These are phyloP conservation scores for Poeciliopsis turneri DNA, from an alignment of 2,797 vertebrate genomes.

Conservation along the genomic window DNA sequence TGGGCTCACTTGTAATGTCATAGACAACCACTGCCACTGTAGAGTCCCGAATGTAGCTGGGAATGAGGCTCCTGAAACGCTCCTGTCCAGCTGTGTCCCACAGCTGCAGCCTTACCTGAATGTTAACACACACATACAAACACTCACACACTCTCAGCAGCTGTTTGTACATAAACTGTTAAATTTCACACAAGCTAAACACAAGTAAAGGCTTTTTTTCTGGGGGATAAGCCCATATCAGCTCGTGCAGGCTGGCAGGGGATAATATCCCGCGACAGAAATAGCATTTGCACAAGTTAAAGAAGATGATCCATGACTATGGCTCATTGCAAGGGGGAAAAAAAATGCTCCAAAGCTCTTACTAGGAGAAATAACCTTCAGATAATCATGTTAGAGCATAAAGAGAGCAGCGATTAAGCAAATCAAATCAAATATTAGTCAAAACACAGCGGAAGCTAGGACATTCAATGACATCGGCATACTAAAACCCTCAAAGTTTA, in stretches of 20 bases:
- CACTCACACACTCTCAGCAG: constrained; percentile 7
- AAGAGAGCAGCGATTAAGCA: constrained; percentile 55
- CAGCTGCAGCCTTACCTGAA: constrained; percentile 91
- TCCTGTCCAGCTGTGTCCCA: constrained; percentile 96
- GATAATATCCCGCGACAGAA: constrained; percentile 51
- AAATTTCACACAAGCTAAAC: constrained; percentile 22
- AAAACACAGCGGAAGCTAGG: constrained; percentile 46
- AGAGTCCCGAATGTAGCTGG: constrained; percentile 94
- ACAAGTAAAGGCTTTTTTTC: constrained; percentile 24
- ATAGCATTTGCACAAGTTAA: constrained; percentile 57
- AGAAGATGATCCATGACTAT: constrained; percentile 58
- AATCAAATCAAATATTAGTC: constrained; percentile 73
- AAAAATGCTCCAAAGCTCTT: constrained; percentile 45
- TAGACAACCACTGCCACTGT: constrained; percentile 94
- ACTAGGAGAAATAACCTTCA: constrained; percentile 60
- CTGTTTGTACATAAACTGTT: constrained; percentile 23
- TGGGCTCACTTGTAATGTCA: constrained; percentile 90
- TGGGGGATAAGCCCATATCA: constrained; percentile 58
- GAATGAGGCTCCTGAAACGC: constrained; percentile 93
- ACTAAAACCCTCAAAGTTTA: constrained; percentile 19
- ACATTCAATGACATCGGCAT: constrained; percentile 25
- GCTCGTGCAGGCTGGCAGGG: constrained; percentile 49
- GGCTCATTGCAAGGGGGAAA: constrained; percentile 35
- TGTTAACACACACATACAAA: constrained; percentile 28
- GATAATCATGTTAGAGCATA: constrained; percentile 66